Evolutionary conservation across 1,140 invertebrate species (phyloP), one percentile per base, ranked within the genome.

Genomic region (Caenorhabditis tropicalis): DNA sequence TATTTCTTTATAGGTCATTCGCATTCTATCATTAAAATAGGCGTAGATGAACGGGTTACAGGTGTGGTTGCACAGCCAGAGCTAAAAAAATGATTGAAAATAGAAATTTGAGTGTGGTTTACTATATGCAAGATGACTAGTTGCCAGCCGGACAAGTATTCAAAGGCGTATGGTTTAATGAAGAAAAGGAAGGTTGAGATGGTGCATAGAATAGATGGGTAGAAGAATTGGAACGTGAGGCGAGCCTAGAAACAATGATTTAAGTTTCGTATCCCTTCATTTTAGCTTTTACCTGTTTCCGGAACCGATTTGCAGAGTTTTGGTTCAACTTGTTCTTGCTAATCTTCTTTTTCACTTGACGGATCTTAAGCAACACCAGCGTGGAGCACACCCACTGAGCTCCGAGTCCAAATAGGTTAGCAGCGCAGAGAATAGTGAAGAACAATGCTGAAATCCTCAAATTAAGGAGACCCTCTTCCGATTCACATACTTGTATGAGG

Each of bases 151-250:
- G 84, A 79, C 1, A 90, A 53, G 19, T 86, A 60, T 21, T 82
- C 58, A n/a, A 84, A 79, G 7, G 89, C 53, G 49, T 84, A 90
- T 27, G 89, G 89, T 74, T 91, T 90, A 15, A 85, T 56, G 48
- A 90, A 90, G 46, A 89, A 89, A 0, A 90, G 65, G 21, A 88
- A 79, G 1, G 89, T 90, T 27, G 89, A 89, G 33, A 90, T 84
- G 6, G 89, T 90, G 53, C 89, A 90, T 27, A 90, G 51, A 27
- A 90, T 49, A 29, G 86, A 87, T 31, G 89, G 89, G 74, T 90
- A 90, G 65, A 90, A 90, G 80, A 90, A 90, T 88, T 90, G 89
- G 58, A 90, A 90, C 12, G 89, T 90, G 3, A 91, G 82, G 7
- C 89, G 82, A 21, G 89, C 89, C 89, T 89, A 29, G 56, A 89